phyloP scores from a whole-genome alignment of 2,888 invertebrate genomes.

The Gonocerus acuteangulatus region DNA sequence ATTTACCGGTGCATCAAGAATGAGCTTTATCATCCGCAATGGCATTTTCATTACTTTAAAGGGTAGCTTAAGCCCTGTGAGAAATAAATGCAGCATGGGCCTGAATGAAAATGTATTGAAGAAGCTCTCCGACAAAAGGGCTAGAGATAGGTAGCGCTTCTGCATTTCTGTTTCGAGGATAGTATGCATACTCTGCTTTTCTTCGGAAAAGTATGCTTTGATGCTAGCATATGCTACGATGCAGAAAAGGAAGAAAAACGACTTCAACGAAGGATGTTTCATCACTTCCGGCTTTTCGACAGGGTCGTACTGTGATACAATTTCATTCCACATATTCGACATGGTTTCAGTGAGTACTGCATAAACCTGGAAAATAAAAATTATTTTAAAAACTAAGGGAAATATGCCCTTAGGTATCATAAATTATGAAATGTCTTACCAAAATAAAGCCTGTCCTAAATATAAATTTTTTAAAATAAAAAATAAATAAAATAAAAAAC shows the following conservation, averaged over 20 bases:
- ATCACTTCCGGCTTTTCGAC: slow-evolving; percentile 54
- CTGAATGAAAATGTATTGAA: slow-evolving; percentile 5
- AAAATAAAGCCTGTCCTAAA: too few species aligned
- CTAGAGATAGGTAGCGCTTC: slow-evolving; percentile 8
- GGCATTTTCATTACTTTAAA: slow-evolving; percentile 23
- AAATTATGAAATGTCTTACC: too few species aligned
- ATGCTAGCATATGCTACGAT: slow-evolving; percentile 58
- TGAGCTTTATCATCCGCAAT: slow-evolving; percentile 14
- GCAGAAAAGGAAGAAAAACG: slow-evolving; percentile 45
- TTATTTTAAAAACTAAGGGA: neutral
- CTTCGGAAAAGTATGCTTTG: slow-evolving; percentile 49
- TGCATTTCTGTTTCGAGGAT: slow-evolving; percentile 20
- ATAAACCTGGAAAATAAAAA: slow-evolving; percentile 47
- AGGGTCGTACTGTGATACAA: slow-evolving; percentile 69
- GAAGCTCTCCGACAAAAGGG: slow-evolving; percentile 14
- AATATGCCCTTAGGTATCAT: too few species aligned
- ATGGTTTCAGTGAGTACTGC: slow-evolving; percentile 59
- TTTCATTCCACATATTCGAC: slow-evolving; percentile 72
- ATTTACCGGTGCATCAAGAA: slow-evolving; percentile 29
- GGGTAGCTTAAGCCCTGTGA: slow-evolving; percentile 7
- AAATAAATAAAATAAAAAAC: too few species aligned
- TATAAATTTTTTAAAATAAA: too few species aligned
- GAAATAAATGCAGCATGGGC: slow-evolving; percentile 17
- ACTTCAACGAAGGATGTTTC: slow-evolving; percentile 34
- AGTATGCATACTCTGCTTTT: slow-evolving; percentile 14